Evolutionary conservation across 2,888 invertebrate genomes (phyloP).

Genomic region (Caenorhabditis japonica): DNA sequence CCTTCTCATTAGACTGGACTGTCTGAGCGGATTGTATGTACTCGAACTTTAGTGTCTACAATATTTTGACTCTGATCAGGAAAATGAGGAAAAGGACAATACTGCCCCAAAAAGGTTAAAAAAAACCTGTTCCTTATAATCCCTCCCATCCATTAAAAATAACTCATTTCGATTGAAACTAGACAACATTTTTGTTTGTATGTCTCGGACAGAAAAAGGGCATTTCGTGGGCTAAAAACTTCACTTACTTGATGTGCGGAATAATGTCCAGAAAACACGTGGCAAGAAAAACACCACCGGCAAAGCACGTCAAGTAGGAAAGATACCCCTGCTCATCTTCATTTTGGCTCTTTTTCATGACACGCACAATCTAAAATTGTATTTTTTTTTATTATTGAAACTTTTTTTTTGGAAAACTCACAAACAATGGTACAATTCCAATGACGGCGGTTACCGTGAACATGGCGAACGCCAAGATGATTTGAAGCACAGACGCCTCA

Average conservation of each 20-base stretch:
- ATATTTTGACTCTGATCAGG: no score
- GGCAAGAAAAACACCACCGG: constrained; percentile 70
- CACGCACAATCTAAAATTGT: constrained; percentile 39
- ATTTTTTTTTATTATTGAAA: no score
- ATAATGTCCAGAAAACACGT: constrained; percentile 74
- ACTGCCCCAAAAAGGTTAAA: neutral
- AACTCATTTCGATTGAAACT: no score
- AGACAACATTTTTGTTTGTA: no score
- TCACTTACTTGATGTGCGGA: constrained; percentile 71
- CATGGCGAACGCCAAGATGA: constrained; percentile 43
- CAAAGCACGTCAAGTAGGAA: constrained; percentile 57
- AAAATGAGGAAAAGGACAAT: no score
- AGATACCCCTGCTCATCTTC: constrained; percentile 42
- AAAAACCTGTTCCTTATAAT: no score
- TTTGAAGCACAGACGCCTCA: constrained; percentile 28
- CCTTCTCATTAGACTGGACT: no score
- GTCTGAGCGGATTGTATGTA: no score
- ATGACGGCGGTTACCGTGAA: constrained; percentile 38
- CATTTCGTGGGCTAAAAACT: no score
- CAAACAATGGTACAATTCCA: constrained; percentile 43
- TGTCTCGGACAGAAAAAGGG: no score
- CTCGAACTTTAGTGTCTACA: no score
- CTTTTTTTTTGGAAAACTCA: constrained; percentile 8
- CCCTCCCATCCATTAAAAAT: no score
- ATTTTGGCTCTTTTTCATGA: constrained; percentile 52